These are phyloP conservation scores for Norana najaformis DNA, from an alignment of 2,888 invertebrate species.

Conservation along the genomic window DNA sequence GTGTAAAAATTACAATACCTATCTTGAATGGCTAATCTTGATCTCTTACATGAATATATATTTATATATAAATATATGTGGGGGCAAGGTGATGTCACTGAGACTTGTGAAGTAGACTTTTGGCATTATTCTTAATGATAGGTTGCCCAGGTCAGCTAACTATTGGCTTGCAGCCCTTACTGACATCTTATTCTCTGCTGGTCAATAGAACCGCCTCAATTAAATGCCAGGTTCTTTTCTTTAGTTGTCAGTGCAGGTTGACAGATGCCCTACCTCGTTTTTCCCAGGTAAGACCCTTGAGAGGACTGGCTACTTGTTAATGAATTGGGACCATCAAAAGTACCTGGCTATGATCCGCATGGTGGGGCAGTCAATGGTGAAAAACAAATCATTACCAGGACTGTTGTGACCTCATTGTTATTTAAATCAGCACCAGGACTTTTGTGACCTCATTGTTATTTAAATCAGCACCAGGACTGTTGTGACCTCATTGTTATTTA, in stretches of 20 bases:
- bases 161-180: background rate
- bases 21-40: background rate
- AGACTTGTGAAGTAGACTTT: background rate
- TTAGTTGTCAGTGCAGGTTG: background rate
- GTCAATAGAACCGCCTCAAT: background rate
- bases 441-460: background rate
- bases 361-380: background rate
- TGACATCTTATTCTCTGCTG: background rate
- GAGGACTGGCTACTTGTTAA: background rate
- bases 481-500: background rate
- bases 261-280: background rate
- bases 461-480: background rate
- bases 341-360: background rate
- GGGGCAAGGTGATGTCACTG: background rate
- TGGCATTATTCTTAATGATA: background rate
- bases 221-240: background rate
- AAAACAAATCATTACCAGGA: background rate
- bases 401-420: background rate
- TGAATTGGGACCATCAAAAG: background rate
- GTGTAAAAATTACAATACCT: background rate
- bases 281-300: background rate
- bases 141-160: background rate
- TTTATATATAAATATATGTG: background rate
- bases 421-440: background rate
- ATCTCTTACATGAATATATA: background rate